Evolutionary conservation across 2,797 vertebrate genomes (phyloP).

Genomic region (Cygnus olor): DNA sequence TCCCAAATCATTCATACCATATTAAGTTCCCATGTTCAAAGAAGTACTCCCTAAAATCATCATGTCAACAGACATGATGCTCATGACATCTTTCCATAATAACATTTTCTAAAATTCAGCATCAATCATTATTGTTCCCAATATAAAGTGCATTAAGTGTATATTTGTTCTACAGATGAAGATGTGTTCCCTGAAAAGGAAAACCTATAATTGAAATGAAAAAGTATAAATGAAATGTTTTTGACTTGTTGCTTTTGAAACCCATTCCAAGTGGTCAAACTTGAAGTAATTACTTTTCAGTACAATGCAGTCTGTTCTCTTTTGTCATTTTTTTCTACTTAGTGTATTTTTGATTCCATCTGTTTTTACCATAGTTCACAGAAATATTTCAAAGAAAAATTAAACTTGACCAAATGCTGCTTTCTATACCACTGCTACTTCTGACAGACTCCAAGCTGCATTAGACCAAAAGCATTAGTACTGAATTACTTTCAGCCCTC

Average conservation of each 20-base stretch:
- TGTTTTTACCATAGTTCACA: slow-evolving; percentile 10
- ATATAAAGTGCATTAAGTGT: background rate
- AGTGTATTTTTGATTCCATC: background rate
- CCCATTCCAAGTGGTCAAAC: background rate
- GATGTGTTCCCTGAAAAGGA: background rate
- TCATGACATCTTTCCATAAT: background rate
- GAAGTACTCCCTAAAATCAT: background rate
- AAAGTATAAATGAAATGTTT: background rate
- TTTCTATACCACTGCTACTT: background rate
- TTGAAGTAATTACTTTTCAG: slow-evolving; percentile 1
- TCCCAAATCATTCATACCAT: background rate
- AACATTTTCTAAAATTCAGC: background rate
- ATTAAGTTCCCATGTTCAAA: background rate
- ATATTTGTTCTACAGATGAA: background rate
- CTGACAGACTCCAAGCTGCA: background rate
- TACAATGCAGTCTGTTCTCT: background rate
- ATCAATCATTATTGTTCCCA: background rate
- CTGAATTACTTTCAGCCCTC: background rate
- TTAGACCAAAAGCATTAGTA: background rate
- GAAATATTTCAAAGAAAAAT: slow-evolving; percentile 23
- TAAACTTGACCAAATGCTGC: background rate
- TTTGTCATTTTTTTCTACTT: background rate
- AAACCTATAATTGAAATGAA: background rate
- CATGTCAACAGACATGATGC: background rate
- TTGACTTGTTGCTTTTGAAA: background rate